phyloP scores from a whole-genome alignment of 2,797 vertebrate species.

The Hemitrygon akajei region DNA sequence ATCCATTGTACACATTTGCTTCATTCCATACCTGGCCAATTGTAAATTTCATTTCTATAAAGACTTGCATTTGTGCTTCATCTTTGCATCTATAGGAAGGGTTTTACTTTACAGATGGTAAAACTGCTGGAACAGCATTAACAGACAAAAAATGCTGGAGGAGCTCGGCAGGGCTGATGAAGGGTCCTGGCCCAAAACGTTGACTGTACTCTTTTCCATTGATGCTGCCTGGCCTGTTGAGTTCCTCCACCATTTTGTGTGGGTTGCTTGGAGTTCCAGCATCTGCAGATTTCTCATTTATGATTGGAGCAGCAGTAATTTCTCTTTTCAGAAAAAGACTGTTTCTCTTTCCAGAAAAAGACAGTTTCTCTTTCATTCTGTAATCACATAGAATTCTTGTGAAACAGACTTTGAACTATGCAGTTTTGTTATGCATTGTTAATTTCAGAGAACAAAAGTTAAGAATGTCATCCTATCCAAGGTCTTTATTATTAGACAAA shows the following conservation, averaged over 20 bases:
- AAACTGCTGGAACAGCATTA: background rate
- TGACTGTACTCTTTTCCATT: no score
- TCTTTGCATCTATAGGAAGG: background rate
- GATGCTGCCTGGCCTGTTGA: no score
- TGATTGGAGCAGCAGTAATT: background rate
- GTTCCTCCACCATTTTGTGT: no score
- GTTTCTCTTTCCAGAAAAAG: background rate
- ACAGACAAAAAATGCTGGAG: background rate
- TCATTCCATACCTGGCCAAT: background rate
- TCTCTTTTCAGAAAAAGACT: background rate
- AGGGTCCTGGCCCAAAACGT: no score
- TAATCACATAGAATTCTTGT: background rate
- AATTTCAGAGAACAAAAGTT: background rate
- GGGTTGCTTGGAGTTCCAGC: no score
- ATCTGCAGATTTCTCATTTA: no score
- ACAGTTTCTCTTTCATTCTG: background rate
- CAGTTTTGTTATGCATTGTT: background rate
- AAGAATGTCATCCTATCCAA: background rate
- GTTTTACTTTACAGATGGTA: background rate
- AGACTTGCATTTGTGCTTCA: background rate
- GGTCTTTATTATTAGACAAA: background rate
- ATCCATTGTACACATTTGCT: background rate
- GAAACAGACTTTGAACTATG: background rate
- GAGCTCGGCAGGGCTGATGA: no score
- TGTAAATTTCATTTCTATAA: background rate